Base-by-base conservation (phyloP, 2,888 invertebrate genomes). In the Cataglyphis cursor region DNA sequence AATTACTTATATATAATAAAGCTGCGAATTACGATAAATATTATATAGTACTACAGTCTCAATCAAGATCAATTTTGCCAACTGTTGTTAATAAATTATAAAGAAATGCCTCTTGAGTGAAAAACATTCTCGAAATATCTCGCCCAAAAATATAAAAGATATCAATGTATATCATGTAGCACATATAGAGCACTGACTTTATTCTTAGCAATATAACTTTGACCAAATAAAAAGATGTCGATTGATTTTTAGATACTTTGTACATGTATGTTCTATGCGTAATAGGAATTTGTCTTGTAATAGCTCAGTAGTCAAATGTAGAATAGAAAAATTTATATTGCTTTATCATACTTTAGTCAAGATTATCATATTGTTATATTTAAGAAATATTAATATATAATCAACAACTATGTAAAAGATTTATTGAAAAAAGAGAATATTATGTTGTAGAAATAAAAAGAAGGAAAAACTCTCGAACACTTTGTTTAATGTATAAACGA, bases 131-230 rank as follows among this genome's bases (percentile, higher is more conserved):
- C 12, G 12, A 70, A 61, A 48, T 9, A 31, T 31, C 24, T 59
- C 21, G 10, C 72, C 70, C 21, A 59, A 72, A 70, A 48, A 8
- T 62, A 78, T 54, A 51, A 75, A 64, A 74, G 35, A 57, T 68
- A 70, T 68, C 31, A 70, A 2, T 59, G 21, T 59, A 57, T 38
- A 54, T 54, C n/a, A 57, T 78, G 24, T 70, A 70, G 59, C 35
- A 78, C 44, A 0, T 66, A 80, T 15, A 12, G 12, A 80, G 72
- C 78, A 80, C 78, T 70, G 72, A 72, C 41, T 21, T 80, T 70
- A 78, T 57, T 70, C 70, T 76, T 66, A 76, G 76, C 76, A 80
- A 80, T 80, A 78, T 70, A 44, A 28, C 18, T 72, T 15, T 80
- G 78, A 80, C 72, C 72, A 80, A 80, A n/a, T 57, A 41, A 35